Evolutionary conservation across 2,113 vertebrate species (phyloP).

Genomic region (Ramphastos sulfuratus): DNA sequence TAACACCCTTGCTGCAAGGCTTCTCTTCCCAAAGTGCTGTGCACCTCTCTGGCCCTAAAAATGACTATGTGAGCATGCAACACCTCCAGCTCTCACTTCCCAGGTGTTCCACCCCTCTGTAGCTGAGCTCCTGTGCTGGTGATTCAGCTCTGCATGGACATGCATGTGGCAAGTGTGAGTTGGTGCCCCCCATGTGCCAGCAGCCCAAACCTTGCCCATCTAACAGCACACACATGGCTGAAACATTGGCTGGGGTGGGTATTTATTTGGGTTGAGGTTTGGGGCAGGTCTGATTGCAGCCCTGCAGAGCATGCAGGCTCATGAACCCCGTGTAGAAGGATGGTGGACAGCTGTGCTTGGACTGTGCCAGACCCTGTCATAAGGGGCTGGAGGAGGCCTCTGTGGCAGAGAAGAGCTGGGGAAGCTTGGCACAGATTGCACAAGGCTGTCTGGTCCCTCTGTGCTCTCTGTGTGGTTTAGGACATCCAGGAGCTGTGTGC

Average conservation of each 20-base stretch:
- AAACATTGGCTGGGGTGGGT: not conserved
- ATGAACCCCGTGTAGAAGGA: not conserved
- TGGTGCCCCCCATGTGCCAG: fast-evolving
- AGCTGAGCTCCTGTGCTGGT: too few species aligned
- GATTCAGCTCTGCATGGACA: not conserved
- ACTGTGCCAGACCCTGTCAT: not conserved
- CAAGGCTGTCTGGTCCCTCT: not conserved
- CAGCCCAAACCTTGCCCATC: not conserved
- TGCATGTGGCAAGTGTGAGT: fast-evolving
- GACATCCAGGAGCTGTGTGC: not conserved
- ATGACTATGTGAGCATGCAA: too few species aligned
- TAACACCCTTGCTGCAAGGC: too few species aligned
- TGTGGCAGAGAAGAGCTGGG: not conserved
- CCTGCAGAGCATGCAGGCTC: not conserved
- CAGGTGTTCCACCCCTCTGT: too few species aligned
- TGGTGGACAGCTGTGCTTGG: not conserved
- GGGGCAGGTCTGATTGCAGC: fast-evolving
- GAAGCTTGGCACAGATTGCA: not conserved
- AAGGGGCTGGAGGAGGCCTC: not conserved
- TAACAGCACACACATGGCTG: not conserved
- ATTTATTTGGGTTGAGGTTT: not conserved
- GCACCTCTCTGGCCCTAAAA: too few species aligned
- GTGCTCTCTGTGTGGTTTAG: not conserved
- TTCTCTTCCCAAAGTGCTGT: too few species aligned
- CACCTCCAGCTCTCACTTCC: too few species aligned